Conservation (phyloP, 2,888 invertebrate genomes). For the Tetropium fuscum region DNA sequence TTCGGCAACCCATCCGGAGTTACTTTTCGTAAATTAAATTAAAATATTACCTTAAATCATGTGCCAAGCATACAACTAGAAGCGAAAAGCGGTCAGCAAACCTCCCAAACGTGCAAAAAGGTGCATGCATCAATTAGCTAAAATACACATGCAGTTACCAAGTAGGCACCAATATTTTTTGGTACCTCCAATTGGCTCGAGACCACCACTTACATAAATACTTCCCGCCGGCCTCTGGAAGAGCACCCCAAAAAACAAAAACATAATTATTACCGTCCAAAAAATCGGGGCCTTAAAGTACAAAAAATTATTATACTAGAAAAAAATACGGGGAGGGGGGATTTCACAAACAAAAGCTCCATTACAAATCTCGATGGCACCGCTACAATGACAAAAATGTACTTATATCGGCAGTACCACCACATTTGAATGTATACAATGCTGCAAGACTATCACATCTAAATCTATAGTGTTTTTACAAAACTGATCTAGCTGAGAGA, state of each 20-base stretch:
- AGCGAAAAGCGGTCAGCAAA: conserved; percentile 6
- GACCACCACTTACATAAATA: conserved; percentile 68
- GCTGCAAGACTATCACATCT: conserved; percentile 31
- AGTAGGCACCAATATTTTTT: conserved; percentile 41
- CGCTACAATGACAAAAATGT: neutral
- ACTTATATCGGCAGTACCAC: conserved; percentile 8
- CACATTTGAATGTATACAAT: conserved; percentile 15
- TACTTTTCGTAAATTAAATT: neutral
- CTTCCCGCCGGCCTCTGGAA: conserved; percentile 64
- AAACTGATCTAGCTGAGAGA: conserved; percentile 24
- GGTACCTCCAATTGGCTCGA: conserved; percentile 46
- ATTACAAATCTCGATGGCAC: conserved; percentile 19
- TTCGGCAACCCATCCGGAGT: no score
- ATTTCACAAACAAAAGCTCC: conserved; percentile 14
- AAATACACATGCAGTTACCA: conserved; percentile 53
- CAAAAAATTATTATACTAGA: conserved; percentile 24
- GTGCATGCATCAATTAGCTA: conserved; percentile 36
- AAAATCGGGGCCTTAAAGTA: conserved; percentile 38
- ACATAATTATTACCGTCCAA: conserved; percentile 53
- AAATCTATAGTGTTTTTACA: conserved; percentile 38
- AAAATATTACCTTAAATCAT: conserved; percentile 17
- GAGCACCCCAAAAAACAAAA: conserved; percentile 62
- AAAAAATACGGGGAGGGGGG: conserved; percentile 12
- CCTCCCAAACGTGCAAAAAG: conserved; percentile 22
- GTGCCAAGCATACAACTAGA: conserved; percentile 6